Conservation (phyloP, 2,797 vertebrate genomes). For the Microctenopoma stevenorrisi region DNA sequence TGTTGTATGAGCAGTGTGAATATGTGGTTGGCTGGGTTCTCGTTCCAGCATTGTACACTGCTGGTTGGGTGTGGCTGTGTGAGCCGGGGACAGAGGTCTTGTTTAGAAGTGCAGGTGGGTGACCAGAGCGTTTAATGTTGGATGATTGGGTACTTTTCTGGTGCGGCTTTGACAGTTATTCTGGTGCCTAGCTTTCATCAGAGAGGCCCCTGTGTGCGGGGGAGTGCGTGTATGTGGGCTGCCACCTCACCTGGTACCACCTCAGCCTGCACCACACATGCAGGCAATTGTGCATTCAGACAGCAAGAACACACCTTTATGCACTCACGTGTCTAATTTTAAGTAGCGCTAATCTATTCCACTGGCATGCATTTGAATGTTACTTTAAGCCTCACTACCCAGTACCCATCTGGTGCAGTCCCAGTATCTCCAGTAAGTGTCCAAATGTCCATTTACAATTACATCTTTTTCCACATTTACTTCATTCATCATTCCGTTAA, state of each 20-base stretch:
- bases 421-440: not conserved
- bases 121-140: constrained; percentile 65
- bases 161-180: constrained; percentile 78
- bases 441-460: not conserved
- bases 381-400: constrained; percentile 38
- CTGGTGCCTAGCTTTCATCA: constrained; percentile 77
- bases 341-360: constrained; percentile 50
- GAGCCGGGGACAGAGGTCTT: not conserved
- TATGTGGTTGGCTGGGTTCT: constrained; percentile 65
- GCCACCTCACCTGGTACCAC: constrained; percentile 82
- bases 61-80: constrained; percentile 68
- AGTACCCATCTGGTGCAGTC: constrained; percentile 18
- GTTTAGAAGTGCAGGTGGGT: constrained; percentile 78
- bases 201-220: constrained; percentile 36
- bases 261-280: constrained; percentile 65
- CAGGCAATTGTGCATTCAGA: constrained; percentile 73
- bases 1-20: constrained; percentile 52
- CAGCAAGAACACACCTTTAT: constrained; percentile 59
- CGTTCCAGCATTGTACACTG: constrained; percentile 68
- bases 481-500: no score
- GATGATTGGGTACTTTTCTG: constrained; percentile 78
- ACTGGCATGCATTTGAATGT: constrained; percentile 58
- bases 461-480: not conserved
- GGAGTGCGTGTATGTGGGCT: constrained; percentile 38
- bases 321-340: constrained; percentile 52